Evolutionary conservation across 2,797 vertebrate genomes (phyloP).

Genomic region (Malurus leucopterus): DNA sequence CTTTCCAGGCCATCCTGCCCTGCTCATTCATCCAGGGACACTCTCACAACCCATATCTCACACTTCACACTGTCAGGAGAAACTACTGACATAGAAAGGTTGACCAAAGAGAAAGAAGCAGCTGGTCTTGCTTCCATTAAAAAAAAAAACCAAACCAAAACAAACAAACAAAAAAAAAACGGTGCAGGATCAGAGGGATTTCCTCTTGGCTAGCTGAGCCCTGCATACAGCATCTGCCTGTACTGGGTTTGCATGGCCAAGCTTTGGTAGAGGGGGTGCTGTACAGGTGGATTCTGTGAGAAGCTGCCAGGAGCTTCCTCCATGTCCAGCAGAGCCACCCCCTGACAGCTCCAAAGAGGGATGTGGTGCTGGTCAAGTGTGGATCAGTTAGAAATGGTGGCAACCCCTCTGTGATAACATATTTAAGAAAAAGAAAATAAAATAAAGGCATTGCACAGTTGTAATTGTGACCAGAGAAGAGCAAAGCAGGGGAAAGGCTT

Average conservation of each 20-base stretch:
- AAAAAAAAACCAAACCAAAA: no score
- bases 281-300: accelerated
- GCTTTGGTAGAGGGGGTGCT: not conserved
- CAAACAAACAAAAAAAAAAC: not conserved
- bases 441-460: not conserved
- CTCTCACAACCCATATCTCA: not conserved
- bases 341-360: not conserved
- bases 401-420: not conserved
- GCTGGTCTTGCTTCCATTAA: not conserved
- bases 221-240: not conserved
- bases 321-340: not conserved
- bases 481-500: not conserved
- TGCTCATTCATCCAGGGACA: not conserved
- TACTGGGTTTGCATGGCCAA: not conserved
- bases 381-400: not conserved
- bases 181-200: not conserved
- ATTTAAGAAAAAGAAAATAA: not conserved
- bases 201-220: not conserved
- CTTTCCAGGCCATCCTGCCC: not conserved
- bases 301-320: not conserved
- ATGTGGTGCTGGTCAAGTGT: not conserved
- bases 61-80: not conserved
- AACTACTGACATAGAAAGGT: not conserved
- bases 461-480: not conserved
- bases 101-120: not conserved